Base-by-base conservation (phyloP, 2,113 vertebrate genomes). In the Hyla sarda region DNA sequence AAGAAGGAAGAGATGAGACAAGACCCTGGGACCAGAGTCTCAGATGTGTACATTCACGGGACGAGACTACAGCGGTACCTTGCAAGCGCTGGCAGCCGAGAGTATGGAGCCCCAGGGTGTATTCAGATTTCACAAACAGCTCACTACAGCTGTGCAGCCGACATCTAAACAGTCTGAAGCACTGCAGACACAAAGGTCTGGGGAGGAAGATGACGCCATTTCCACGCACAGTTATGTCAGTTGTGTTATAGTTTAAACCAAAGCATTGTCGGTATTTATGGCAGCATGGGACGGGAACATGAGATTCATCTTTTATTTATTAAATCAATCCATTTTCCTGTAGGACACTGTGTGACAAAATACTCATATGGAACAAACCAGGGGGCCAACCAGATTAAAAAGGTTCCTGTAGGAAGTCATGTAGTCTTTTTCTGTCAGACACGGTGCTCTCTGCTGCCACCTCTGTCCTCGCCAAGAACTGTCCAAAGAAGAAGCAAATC, bases 121-220 rank as follows among this genome's bases (percentile, higher is more conserved):
- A 77, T 62, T 77, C 62, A 67, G 37, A 54, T 78, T 76, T 69
- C 83, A 78, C 60, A 85, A 76, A 85, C 83, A 85, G 83, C 83
- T 84, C 25, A 23, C 58, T 65, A 76, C 83, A 84, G 83, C 83
- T 78, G 83, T 54, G 62, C 45, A 14, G 74, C 74, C 56, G 58
- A 76, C 83, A 67, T 76, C 74, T 69, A 85, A 77, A 78, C 58
- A 77, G 72, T 62, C 83, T 77, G 83, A 65, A 78, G 54, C 47
- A 54, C 56, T 60, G 56, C 71, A 84, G 54, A 75, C 71, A 45
- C 72, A 85, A 85, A 85, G 75, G 32, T 17, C 60, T 5, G 9
- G 54, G 17, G 72, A 74, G 72, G 30, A 62, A 23, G 50, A 60
- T 75, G 54, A 84, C 34, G 72, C 16, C 82, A 84, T 84, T 73